These are phyloP conservation scores for Erythrolamprus reginae DNA, from an alignment of 2,113 vertebrate genomes.

Conservation along the genomic window DNA sequence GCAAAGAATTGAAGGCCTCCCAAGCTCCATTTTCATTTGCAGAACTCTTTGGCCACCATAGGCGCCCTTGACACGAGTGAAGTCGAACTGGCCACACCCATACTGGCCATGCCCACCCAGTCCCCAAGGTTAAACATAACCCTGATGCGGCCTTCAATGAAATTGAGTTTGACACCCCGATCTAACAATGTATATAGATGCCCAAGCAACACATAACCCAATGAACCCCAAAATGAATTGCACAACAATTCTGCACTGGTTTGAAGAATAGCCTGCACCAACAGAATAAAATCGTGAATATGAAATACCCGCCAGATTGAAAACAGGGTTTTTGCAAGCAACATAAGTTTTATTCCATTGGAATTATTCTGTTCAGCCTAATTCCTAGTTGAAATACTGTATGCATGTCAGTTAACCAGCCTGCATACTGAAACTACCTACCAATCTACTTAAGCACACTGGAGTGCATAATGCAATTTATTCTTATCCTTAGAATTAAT, in stretches of 20 bases:
- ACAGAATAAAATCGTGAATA: not conserved
- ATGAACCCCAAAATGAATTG: not conserved
- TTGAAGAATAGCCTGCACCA: not conserved
- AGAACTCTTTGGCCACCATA: no score
- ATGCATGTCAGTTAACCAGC: not conserved
- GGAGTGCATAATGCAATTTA: not conserved
- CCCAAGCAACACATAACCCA: not conserved
- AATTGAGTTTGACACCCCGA: no score
- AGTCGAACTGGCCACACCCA: no score
- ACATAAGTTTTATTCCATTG: not conserved
- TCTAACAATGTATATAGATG: not conserved
- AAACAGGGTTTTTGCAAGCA: not conserved
- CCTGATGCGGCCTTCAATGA: no score
- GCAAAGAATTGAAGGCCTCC: no score
- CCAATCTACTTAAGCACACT: not conserved
- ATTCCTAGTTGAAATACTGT: not conserved
- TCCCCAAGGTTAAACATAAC: no score
- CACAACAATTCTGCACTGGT: not conserved
- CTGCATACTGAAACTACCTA: not conserved
- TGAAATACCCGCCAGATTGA: not conserved
- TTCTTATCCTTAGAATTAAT: conserved; percentile 15
- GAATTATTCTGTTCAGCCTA: not conserved
- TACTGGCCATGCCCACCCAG: no score
- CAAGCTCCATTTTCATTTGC: no score
- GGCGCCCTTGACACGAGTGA: no score